These are phyloP conservation scores for Gryllus bimaculatus DNA, from an alignment of 1,140 invertebrate genomes.

Conservation along the genomic window DNA sequence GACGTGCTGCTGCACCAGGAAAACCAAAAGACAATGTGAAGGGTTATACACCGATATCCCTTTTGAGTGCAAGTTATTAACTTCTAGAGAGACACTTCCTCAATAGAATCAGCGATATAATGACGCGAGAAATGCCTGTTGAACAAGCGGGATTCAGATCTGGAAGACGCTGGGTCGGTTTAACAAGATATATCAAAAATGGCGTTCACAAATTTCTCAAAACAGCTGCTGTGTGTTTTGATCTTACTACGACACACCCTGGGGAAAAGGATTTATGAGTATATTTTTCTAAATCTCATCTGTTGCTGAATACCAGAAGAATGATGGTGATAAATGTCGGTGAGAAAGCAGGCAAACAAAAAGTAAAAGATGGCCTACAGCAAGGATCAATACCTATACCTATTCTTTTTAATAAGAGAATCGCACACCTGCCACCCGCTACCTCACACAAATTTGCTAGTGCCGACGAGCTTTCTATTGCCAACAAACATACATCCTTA, in stretches of 20 bases:
- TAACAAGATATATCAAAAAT: conserved; percentile 17
- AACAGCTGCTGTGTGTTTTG: not conserved
- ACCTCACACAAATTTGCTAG: not conserved
- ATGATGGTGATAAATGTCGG: conserved; percentile 12
- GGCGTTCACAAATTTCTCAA: conserved; percentile 16
- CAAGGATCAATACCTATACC: conserved; percentile 15
- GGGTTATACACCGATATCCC: conserved; percentile 16
- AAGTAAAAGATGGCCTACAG: conserved; percentile 18
- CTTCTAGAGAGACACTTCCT: conserved; percentile 11
- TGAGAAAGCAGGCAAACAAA: conserved; percentile 8
- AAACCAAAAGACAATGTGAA: not conserved
- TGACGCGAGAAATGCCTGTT: conserved; percentile 9
- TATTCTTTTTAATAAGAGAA: conserved; percentile 7
- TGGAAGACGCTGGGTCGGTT: conserved; percentile 13
- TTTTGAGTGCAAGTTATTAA: conserved; percentile 13
- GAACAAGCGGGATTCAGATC: conserved; percentile 16
- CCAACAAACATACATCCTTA: not conserved
- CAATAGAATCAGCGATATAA: conserved; percentile 15
- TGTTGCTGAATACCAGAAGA: conserved; percentile 16
- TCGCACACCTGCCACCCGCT: not conserved
- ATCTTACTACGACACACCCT: not conserved
- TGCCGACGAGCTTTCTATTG: not conserved
- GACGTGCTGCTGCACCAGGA: not conserved
- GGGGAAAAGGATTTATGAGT: not conserved
- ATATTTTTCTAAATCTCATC: not conserved